A percentile compares a stretch with the other conserved stretches of the same genome.
Conservation (phyloP, 2,888 invertebrate species). For the Catocala sponsa region DNA sequence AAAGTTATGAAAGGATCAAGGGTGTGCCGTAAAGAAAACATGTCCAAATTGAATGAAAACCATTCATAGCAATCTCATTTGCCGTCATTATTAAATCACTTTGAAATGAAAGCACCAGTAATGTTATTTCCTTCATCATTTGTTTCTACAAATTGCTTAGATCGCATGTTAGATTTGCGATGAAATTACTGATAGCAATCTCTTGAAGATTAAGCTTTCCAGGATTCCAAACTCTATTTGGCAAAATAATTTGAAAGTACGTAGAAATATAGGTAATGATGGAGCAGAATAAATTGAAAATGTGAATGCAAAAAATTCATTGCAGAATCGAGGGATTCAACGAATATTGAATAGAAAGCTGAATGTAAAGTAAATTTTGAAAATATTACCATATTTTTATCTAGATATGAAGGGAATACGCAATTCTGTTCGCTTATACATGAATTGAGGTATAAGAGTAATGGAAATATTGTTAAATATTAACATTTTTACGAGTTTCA, state of each 20-base stretch:
- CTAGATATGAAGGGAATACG: constrained; percentile 12
- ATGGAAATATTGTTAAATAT: not conserved
- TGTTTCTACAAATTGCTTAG: constrained; percentile 12
- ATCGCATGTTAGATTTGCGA: constrained; percentile 16
- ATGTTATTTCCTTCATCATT: not conserved
- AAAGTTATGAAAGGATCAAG: constrained; percentile 5
- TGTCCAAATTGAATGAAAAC: constrained; percentile 9
- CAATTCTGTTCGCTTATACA: constrained; percentile 1
- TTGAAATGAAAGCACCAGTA: constrained; percentile 2
- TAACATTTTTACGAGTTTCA: no score
- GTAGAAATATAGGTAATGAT: constrained; percentile 24
- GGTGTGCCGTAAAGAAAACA: not conserved
- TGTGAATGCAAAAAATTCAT: constrained; percentile 34
- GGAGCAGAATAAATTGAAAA: constrained; percentile 33
- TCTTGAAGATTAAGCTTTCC: not conserved
- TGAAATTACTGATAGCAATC: constrained; percentile 18
- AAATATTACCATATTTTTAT: constrained; percentile 28
- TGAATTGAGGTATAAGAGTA: not conserved
- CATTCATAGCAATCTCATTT: constrained; percentile 9
- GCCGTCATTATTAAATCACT: constrained; percentile 13
- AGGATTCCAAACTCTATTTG: constrained; percentile 13
- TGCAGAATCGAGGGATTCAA: constrained; percentile 21
- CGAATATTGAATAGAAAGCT: constrained; percentile 20
- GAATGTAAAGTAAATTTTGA: constrained; percentile 24
- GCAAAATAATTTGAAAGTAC: constrained; percentile 15